phyloP scores from a whole-genome alignment of 2,113 vertebrate genomes.

The Numida meleagris region DNA sequence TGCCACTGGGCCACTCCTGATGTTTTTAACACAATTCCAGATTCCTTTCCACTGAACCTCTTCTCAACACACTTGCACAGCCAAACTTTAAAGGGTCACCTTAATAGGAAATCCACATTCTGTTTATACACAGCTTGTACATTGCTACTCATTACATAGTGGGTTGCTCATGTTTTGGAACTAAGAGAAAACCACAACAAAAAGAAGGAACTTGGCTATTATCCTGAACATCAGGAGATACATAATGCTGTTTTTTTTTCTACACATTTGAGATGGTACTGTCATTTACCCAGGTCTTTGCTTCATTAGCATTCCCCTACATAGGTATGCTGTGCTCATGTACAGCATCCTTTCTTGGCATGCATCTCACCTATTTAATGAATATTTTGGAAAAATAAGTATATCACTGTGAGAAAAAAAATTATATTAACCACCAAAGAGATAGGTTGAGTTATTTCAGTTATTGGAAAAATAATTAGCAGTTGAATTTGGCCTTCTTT shows the following conservation, averaged over 20 bases:
- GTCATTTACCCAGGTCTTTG: neutral
- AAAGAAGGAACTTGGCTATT: neutral
- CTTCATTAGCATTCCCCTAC: neutral
- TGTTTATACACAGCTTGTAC: neutral
- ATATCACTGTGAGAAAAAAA: neutral
- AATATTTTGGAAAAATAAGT: neutral
- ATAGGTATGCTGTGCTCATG: neutral
- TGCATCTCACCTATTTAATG: neutral
- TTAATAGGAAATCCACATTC: neutral
- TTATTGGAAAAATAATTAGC: neutral
- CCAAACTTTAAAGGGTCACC: neutral
- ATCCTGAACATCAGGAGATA: neutral
- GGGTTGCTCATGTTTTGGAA: neutral
- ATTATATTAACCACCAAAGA: neutral
- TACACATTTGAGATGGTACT: neutral
- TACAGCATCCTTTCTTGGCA: neutral
- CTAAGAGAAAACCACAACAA: neutral
- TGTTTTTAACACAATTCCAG: neutral
- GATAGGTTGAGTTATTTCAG: neutral
- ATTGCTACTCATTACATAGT: accelerated
- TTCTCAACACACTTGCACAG: neutral
- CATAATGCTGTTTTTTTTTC: neutral
- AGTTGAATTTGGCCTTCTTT: neutral
- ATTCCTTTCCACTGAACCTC: neutral
- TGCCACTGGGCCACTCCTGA: neutral